These are phyloP conservation scores for Vollenhovia emeryi DNA, from an alignment of 1,140 invertebrate species.

Conservation along the genomic window DNA sequence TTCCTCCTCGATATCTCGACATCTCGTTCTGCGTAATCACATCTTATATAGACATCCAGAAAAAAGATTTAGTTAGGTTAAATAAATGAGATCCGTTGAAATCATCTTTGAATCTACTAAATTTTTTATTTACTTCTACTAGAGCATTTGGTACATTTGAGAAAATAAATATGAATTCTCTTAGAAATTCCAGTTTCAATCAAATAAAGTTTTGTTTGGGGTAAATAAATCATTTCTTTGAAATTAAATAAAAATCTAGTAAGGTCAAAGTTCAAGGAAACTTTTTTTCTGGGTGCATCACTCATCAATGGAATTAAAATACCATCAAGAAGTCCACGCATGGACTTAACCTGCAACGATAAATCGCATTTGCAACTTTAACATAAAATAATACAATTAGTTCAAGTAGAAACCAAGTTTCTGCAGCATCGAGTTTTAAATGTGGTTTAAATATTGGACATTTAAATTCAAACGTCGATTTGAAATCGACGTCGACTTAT, in stretches of 20 bases:
- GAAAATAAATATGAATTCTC: no score
- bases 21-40: background rate
- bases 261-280: no score
- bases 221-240: no score
- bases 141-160: no score
- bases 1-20: background rate
- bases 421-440: background rate
- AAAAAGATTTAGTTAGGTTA: no score
- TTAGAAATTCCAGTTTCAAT: no score
- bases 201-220: no score
- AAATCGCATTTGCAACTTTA: background rate
- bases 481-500: background rate
- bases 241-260: no score
- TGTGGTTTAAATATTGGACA: background rate
- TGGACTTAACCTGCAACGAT: background rate
- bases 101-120: no score
- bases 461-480: conserved; percentile 9
- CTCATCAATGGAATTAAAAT: background rate
- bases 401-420: background rate
- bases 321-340: background rate
- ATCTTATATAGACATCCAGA: background rate
- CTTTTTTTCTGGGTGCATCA: no score
- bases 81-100: no score
- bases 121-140: no score
- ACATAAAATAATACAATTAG: background rate